Conservation (phyloP, 1,140 invertebrate genomes). For the Diachasmimorpha longicaudata region DNA sequence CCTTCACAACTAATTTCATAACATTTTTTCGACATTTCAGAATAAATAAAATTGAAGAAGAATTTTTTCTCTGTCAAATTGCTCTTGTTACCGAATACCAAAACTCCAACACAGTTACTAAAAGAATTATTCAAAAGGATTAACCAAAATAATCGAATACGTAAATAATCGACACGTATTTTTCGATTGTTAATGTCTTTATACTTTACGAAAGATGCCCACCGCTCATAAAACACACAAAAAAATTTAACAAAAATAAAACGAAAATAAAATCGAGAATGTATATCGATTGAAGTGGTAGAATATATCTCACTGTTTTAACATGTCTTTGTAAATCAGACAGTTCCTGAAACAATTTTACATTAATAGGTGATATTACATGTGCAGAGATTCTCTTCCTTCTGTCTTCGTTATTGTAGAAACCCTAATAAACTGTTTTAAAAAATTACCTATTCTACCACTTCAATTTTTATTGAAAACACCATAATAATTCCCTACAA, state of each 20-base stretch:
- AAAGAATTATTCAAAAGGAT: background rate
- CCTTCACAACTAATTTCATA: too few species aligned
- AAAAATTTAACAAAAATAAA: background rate
- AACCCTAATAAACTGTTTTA: too few species aligned
- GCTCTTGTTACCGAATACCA: background rate
- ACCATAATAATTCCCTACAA: background rate
- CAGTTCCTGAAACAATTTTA: too few species aligned
- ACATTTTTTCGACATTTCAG: background rate
- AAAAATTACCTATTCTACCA: background rate
- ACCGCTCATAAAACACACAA: background rate
- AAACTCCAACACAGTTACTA: background rate
- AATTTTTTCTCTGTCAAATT: background rate
- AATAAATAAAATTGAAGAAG: background rate
- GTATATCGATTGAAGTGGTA: background rate
- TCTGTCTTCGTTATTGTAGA: too few species aligned
- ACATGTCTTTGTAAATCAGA: too few species aligned
- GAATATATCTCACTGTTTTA: too few species aligned
- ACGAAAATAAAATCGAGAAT: background rate
- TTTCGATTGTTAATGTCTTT: conserved; percentile 9
- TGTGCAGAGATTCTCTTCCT: too few species aligned
- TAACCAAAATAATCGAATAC: conserved; percentile 11
- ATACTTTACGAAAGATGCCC: background rate
- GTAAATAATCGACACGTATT: too few species aligned
- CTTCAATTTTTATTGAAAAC: background rate
- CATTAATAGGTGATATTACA: too few species aligned